Conservation (phyloP, 2,113 vertebrate species). For the Silurus asotus region DNA sequence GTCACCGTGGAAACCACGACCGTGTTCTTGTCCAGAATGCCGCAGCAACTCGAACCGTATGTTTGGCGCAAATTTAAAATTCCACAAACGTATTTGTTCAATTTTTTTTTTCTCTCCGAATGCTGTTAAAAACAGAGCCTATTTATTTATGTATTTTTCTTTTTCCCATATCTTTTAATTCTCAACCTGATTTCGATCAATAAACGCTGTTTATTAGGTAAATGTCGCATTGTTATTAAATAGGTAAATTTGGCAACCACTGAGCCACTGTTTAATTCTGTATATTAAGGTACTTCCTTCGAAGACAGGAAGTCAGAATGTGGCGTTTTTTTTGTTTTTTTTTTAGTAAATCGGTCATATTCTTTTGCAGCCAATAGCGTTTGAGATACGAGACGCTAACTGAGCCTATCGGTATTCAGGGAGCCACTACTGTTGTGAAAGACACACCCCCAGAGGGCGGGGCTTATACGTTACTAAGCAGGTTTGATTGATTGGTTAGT, state of each 20-base stretch:
- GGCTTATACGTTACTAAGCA: not conserved
- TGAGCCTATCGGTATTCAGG: not conserved
- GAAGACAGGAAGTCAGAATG: not conserved
- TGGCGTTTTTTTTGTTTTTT: too few species aligned
- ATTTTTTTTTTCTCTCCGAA: not conserved
- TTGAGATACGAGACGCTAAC: not conserved
- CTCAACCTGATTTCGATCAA: too few species aligned
- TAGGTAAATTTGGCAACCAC: not conserved
- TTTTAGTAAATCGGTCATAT: too few species aligned
- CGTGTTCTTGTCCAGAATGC: not conserved
- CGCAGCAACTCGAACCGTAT: not conserved
- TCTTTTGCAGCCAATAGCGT: not conserved
- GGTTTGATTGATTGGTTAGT: not conserved
- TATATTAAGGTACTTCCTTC: not conserved
- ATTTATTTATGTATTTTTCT: not conserved
- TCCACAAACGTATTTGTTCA: not conserved
- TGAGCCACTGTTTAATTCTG: not conserved
- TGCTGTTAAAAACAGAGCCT: not conserved
- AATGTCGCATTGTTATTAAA: too few species aligned
- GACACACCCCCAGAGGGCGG: not conserved
- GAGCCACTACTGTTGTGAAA: not conserved
- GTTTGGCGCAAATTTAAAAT: not conserved
- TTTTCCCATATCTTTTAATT: too few species aligned
- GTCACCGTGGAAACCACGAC: not conserved
- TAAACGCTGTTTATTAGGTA: too few species aligned